Evolutionary conservation across 92 coral and sea anemone species (phyloP).

Genomic region (Umimayanthus kanabou): DNA sequence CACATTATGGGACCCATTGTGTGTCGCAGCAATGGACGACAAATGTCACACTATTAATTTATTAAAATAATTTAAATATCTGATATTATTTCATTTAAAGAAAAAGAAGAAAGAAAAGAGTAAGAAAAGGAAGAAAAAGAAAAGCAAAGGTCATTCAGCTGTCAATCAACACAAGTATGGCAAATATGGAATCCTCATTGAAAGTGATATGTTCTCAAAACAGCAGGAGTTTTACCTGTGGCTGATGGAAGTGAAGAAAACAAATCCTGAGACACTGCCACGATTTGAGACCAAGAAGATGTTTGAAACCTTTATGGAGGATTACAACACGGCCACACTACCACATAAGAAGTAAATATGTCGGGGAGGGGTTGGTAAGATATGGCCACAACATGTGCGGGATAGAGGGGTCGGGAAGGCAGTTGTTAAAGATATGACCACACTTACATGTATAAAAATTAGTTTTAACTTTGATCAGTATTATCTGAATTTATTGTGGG

Average conservation of each 20-base stretch:
- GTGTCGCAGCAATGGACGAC: too few relatives aligned
- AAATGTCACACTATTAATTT: too few relatives aligned
- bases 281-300: constrained; percentile 87
- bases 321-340: constrained; percentile 91
- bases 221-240: constrained; percentile 94
- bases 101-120: constrained; percentile 52
- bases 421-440: too few relatives aligned
- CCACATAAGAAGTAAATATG: constrained; percentile 92
- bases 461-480: too few relatives aligned
- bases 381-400: too few relatives aligned
- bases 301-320: constrained; percentile 93
- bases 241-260: constrained; percentile 86
- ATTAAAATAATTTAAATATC: not conserved
- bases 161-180: constrained; percentile 95
- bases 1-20: too few relatives aligned
- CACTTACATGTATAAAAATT: too few relatives aligned
- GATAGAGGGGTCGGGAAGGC: too few relatives aligned
- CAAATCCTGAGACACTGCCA: constrained; percentile 79
- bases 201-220: constrained; percentile 86
- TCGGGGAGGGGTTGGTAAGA: not conserved
- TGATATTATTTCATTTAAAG: not conserved
- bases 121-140: constrained; percentile 61
- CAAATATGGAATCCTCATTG: constrained; percentile 85
- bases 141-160: constrained; percentile 51
- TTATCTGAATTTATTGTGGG: too few relatives aligned